Evolutionary conservation across 2,113 vertebrate species (phyloP), one percentile per base, ranked within the genome.

Genomic region (Paradisaea rubra): DNA sequence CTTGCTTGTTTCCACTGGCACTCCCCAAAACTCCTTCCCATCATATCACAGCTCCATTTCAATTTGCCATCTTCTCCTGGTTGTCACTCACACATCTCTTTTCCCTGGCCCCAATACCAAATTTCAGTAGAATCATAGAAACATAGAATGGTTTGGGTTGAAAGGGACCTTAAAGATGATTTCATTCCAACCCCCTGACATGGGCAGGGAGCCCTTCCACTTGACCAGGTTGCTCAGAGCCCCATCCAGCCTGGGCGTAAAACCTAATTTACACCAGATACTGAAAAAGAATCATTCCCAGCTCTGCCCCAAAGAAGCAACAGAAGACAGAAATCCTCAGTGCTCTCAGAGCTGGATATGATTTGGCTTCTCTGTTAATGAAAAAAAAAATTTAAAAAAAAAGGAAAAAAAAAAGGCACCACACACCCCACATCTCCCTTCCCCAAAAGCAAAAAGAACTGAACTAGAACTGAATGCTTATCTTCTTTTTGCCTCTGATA

Each of bases 111-210:
- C 25, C 17, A 63, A 25, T 7, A 56, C 6, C 41, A 86, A 35
- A 95, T 47, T 91, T 30, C n/a, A 47, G n/a, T 1, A 13, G 21
- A 49, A 68, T 22, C 30, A 22, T 0, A 47, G 35, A 86, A 52
- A 44, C 14, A 15, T 10, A 33, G 47, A 68, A 41, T 10, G 24
- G 30, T 31, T 53, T 61, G 30, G 16, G 45, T 27, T 31, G 45
- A 54, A 82, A 54, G 24, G 8, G 30, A 61, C 14, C 11, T 61
- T 41, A 41, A 35, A 47, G n/a, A 47, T 13, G 1, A 47, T 54
- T 20, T 68, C 35, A 15, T 6, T 47, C n/a, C 63, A 47, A 35
- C 1, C 0, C 39, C 24, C 10, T 45, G 28, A 37, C 0, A 0
- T 7, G 9, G 53, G 52, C 53, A 81, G 28, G 37, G 37, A 81